phyloP scores from a whole-genome alignment of 2,797 vertebrate species.

The Eulemur coronatus region DNA sequence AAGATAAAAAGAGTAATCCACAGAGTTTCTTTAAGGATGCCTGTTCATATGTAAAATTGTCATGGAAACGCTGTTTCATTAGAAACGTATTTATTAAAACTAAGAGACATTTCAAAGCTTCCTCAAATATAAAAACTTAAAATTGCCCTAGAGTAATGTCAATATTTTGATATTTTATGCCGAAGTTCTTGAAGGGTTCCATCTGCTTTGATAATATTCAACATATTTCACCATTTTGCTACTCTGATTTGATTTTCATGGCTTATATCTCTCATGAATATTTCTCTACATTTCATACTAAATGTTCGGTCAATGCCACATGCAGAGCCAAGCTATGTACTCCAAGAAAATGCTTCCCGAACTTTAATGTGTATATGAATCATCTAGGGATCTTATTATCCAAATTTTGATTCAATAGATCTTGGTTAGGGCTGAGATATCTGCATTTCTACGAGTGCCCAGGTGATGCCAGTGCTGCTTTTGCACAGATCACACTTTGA shows the following conservation, averaged over 20 bases:
- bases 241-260: neutral
- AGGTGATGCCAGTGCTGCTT: neutral
- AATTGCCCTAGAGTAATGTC: neutral
- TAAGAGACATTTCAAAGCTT: neutral
- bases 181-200: neutral
- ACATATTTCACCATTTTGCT: neutral
- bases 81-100: neutral
- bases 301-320: neutral
- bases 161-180: neutral
- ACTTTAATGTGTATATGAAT: neutral
- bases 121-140: neutral
- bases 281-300: neutral
- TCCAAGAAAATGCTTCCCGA: neutral
- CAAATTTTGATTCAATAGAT: neutral
- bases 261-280: neutral
- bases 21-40: slow-evolving; percentile 30
- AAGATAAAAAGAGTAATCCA: slow-evolving; percentile 65
- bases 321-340: neutral
- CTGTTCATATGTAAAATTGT: slow-evolving; percentile 11
- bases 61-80: slow-evolving; percentile 50
- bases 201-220: neutral
- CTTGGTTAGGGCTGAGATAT: too few relatives aligned
- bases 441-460: neutral
- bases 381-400: neutral
- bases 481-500: neutral